phyloP scores from a whole-genome alignment of 1,140 invertebrate genomes.

The Monomorium pharaonis region DNA sequence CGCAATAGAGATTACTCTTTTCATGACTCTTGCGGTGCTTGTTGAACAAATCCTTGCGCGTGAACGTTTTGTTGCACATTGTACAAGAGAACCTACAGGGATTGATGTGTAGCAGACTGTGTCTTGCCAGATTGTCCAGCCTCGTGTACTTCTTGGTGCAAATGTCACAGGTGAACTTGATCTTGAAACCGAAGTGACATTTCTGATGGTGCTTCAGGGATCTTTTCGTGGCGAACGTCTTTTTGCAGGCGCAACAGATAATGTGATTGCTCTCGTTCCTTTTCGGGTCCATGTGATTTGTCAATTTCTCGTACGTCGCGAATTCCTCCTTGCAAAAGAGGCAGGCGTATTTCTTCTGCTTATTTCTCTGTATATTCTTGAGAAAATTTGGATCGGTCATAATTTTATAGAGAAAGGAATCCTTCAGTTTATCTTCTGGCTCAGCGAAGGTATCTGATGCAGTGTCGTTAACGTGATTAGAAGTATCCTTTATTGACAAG shows the following conservation, averaged over 20 bases:
- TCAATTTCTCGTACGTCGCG: slow-evolving; percentile 64
- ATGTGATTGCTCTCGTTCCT: slow-evolving; percentile 74
- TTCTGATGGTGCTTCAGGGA: slow-evolving; percentile 80
- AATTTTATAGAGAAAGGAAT: slow-evolving; percentile 80
- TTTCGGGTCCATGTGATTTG: slow-evolving; percentile 72
- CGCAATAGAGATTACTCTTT: slow-evolving; percentile 76
- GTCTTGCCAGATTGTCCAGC: slow-evolving; percentile 80
- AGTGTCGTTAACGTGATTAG: slow-evolving; percentile 1
- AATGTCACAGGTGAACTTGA: slow-evolving; percentile 79
- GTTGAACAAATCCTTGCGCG: slow-evolving; percentile 80
- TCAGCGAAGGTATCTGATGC: neutral
- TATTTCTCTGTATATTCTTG: slow-evolving; percentile 70
- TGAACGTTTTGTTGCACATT: slow-evolving; percentile 79
- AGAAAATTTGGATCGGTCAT: slow-evolving; percentile 80
- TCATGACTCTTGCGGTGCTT: slow-evolving; percentile 81
- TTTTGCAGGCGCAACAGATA: slow-evolving; percentile 79
- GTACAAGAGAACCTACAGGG: slow-evolving; percentile 80
- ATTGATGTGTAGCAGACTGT: slow-evolving; percentile 81
- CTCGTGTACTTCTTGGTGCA: slow-evolving; percentile 80
- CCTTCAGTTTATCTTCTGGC: slow-evolving; percentile 67
- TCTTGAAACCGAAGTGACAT: slow-evolving; percentile 77
- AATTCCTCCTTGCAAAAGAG: slow-evolving; percentile 79
- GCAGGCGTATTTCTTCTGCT: slow-evolving; percentile 68
- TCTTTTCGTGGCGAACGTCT: slow-evolving; percentile 78
- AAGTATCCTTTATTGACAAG: slow-evolving; percentile 58